phyloP scores from a whole-genome alignment of 2,113 vertebrate genomes.

The Ancistrus triradiatus region DNA sequence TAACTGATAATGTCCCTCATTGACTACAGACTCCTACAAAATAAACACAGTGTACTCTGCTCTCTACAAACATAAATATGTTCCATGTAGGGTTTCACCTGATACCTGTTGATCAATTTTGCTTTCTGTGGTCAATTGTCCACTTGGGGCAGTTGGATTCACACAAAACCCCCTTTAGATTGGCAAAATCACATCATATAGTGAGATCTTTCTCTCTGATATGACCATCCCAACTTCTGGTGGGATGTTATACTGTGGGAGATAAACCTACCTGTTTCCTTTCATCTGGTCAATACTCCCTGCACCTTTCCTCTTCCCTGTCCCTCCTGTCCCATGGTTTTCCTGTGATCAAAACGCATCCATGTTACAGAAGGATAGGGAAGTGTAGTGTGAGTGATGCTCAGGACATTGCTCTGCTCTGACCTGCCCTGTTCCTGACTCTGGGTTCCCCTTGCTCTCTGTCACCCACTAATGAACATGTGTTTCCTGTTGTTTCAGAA shows the following conservation, averaged over 20 bases:
- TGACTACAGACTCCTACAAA: no score
- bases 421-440: conserved; percentile 12
- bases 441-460: conserved; percentile 16
- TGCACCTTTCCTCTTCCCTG: conserved; percentile 15
- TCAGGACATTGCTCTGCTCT: neutral
- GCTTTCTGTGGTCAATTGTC: no score
- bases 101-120: no score
- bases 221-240: conserved; percentile 22
- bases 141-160: no score
- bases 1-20: no score
- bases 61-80: no score
- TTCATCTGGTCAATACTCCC: conserved; percentile 15
- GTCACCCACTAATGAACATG: conserved; percentile 26
- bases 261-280: conserved; percentile 38
- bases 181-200: no score
- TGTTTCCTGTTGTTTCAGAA: conserved; percentile 43
- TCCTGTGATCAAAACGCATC: conserved; percentile 17
- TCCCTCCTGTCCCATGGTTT: neutral
- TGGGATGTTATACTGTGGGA: conserved; percentile 37
- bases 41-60: no score
- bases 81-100: no score
- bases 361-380: conserved; percentile 10
- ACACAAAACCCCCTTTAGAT: no score
- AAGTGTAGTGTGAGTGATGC: conserved; percentile 8
- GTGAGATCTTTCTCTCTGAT: no score